phyloP scores from a whole-genome alignment of 2,113 vertebrate genomes.

The Acinonyx jubatus region DNA sequence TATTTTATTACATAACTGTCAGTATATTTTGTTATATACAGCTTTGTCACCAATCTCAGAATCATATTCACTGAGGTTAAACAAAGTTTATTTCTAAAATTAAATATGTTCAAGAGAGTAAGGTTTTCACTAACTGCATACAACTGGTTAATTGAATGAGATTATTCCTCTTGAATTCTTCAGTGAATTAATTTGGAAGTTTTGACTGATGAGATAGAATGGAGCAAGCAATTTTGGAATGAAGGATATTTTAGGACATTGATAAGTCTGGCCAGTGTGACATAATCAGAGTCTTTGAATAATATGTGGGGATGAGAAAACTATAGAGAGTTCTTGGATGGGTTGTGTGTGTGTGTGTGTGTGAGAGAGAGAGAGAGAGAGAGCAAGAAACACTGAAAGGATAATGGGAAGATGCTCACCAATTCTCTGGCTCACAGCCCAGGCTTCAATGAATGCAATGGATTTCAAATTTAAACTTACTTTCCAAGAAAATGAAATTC shows the following conservation, averaged over 20 bases:
- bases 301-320: background rate
- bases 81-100: background rate
- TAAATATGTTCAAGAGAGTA: background rate
- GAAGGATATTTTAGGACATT: background rate
- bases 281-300: background rate
- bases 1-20: background rate
- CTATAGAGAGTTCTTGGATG: background rate
- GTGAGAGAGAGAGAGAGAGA: background rate
- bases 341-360: background rate
- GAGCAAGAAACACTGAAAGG: background rate
- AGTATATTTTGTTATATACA: background rate
- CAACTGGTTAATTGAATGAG: background rate
- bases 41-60: background rate
- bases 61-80: background rate
- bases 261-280: background rate
- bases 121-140: background rate
- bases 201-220: background rate
- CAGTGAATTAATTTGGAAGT: background rate
- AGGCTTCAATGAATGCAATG: conserved; percentile 14
- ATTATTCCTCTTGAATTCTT: background rate
- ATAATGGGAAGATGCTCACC: background rate
- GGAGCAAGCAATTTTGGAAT: background rate
- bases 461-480: conserved; percentile 53
- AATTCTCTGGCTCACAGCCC: background rate
- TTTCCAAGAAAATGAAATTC: conserved; percentile 48